phyloP scores from a whole-genome alignment of 2,888 invertebrate species.

The Mamestra brassicae region DNA sequence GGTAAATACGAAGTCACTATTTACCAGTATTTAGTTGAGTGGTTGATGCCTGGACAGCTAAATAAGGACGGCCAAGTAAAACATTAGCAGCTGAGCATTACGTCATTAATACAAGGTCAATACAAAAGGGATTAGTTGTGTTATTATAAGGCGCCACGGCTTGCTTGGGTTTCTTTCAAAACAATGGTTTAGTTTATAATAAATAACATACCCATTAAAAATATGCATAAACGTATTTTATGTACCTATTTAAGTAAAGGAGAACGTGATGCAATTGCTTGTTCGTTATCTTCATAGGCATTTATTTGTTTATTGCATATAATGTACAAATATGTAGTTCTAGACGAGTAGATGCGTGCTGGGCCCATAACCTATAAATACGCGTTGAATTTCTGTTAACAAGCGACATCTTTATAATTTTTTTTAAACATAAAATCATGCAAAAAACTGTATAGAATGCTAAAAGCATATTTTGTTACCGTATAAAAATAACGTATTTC shows the following conservation, averaged over 20 bases:
- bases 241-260: neutral
- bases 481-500: too few relatives aligned
- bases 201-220: neutral
- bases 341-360: too few relatives aligned
- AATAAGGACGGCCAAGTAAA: conserved; percentile 30
- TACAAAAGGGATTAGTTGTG: conserved; percentile 14
- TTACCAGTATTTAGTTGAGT: conserved; percentile 34
- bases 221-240: neutral
- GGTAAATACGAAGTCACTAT: conserved; percentile 34
- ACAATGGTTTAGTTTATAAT: neutral
- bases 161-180: conserved; percentile 2
- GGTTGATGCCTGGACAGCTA: conserved; percentile 16
- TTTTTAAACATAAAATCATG: too few relatives aligned
- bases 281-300: neutral
- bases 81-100: conserved; percentile 22
- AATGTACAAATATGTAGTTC: too few relatives aligned
- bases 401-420: too few relatives aligned
- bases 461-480: too few relatives aligned
- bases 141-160: neutral
- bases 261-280: neutral
- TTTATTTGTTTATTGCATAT: too few relatives aligned
- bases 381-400: too few relatives aligned
- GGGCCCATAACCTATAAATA: too few relatives aligned
- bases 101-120: conserved; percentile 31
- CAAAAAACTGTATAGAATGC: too few relatives aligned